These are phyloP conservation scores for Dasyurus viverrinus DNA, from an alignment of 2,113 vertebrate species.

Conservation along the genomic window DNA sequence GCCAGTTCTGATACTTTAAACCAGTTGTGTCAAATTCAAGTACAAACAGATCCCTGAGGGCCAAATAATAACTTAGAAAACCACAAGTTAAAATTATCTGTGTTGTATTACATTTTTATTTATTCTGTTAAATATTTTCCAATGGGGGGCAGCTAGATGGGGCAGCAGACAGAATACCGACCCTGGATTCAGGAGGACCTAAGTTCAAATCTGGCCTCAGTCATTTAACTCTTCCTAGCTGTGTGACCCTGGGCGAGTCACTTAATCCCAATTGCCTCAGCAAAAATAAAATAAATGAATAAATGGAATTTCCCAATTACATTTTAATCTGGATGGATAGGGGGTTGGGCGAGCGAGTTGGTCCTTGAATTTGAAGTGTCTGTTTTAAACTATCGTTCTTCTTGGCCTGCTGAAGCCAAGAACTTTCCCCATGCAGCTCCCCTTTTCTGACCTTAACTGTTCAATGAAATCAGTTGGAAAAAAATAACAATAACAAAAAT, in stretches of 20 bases:
- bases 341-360: not conserved
- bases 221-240: no score
- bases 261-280: no score
- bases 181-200: not conserved
- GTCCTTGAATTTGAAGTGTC: not conserved
- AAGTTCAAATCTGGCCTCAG: no score
- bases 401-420: not conserved
- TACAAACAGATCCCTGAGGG: not conserved
- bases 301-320: no score
- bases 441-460: not conserved
- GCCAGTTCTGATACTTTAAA: not conserved
- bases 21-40: not conserved
- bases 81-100: not conserved
- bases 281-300: no score
- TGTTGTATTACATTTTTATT: not conserved
- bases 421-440: not conserved
- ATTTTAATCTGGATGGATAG: no score
- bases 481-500: not conserved
- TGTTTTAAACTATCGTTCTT: not conserved
- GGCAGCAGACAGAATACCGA: no score
- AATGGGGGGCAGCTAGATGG: not conserved
- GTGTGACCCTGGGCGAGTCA: no score
- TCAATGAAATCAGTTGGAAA: not conserved
- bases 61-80: not conserved
- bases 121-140: not conserved